Base-by-base conservation (phyloP, 2,797 vertebrate genomes). In the Neomorphus geoffroyi region DNA sequence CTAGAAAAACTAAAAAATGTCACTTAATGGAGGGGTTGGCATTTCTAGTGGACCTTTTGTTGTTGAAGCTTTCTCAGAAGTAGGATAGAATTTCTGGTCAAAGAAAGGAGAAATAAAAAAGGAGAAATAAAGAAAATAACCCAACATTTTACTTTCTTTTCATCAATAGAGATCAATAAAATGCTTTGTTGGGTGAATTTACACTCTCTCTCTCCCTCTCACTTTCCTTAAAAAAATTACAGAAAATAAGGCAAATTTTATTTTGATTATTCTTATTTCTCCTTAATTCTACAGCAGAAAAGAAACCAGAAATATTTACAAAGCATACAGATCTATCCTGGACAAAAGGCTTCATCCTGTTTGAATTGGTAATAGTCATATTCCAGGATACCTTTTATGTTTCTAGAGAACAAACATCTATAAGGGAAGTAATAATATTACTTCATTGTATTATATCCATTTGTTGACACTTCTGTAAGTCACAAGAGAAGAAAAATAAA, bases 221-320 rank as follows among this genome's bases (percentile, higher is more conserved):
- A 33, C 18, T 86, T 66, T 53, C n/a, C 28, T 27, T 82, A 56
- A 84, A 86, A 58, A 90, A 70, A 77, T 71, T 85, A 66, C 53
- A 91, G 71, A 94, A 92, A 87, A 90, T 74, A 78, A 91, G 65
- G 24, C n/a, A 91, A 71, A 64, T 54, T 86, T 93, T 61, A 19
- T 91, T 79, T 88, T 79, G 39, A 60, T 80, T 27, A 16, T 62
- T 84, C 30, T 69, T 74, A 80, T 56, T 90, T 94, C 27, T 80
- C 15, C 32, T 27, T 85, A 80, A 71, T 82, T 85, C 37, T 86
- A 32, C 14, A 24, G 27, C 69, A 78, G 28, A 75, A 61, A 13
- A 89, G 56, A 92, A 84, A 73, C 8, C 16, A 94, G 71, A 93
- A 94, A 90, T 90, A 81, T 78, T 90, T 96, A 80, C 66, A 84